Percentiles rank a stretch among this genome's conserved stretches.
Conservation (phyloP, 2,113 vertebrate genomes). For the Brachypodius melanocephalos region DNA sequence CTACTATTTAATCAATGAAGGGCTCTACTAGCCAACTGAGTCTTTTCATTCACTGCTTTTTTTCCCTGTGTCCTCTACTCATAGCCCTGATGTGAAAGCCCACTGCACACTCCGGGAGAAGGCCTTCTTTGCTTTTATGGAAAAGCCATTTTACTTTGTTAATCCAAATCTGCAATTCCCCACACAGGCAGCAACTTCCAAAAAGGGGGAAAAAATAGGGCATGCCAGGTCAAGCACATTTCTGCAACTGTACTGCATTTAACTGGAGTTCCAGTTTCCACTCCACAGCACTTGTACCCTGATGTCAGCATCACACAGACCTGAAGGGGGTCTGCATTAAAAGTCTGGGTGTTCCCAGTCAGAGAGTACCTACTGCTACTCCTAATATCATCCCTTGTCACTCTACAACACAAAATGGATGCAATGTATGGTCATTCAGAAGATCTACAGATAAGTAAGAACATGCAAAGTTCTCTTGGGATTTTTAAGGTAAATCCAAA, state of each 20-base stretch:
- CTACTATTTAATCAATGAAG: not conserved
- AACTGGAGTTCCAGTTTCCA: not conserved
- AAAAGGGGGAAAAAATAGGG: not conserved
- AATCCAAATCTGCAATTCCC: not conserved
- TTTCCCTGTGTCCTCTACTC: not conserved
- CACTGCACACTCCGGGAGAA: not conserved
- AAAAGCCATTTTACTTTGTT: not conserved
- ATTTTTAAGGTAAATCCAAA: not conserved
- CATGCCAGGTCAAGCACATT: not conserved
- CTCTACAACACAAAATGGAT: not conserved
- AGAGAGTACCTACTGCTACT: not conserved
- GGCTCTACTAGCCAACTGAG: not conserved
- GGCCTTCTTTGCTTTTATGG: not conserved
- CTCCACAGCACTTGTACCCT: not conserved
- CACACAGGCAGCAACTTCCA: not conserved
- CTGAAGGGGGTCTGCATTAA: not conserved
- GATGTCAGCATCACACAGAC: rapidly evolving
- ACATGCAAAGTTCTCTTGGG: not conserved
- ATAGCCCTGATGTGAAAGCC: not conserved
- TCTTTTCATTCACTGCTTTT: not conserved
- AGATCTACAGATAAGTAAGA: not conserved
- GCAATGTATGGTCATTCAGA: rapidly evolving
- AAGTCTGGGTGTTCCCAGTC: not conserved
- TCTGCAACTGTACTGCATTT: not conserved
- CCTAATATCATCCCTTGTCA: not conserved